Percentiles rank a stretch among this genome's conserved stretches.
Evolutionary conservation across 2,888 invertebrate genomes (phyloP).

Genomic region (Zootermopsis nevadensis): DNA sequence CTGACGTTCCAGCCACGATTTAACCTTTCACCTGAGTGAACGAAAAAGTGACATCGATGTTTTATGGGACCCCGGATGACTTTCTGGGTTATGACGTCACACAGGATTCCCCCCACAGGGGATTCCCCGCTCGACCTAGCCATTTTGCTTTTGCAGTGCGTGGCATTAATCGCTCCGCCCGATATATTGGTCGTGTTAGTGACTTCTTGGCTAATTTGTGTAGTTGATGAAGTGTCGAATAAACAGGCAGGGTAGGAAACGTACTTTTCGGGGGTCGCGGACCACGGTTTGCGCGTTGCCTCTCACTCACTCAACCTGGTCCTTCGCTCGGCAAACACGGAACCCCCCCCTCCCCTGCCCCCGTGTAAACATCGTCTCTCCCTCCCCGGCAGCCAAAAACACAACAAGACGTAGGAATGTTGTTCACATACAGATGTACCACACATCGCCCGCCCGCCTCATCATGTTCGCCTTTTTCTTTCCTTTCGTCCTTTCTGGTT

Average conservation of each 20-base stretch:
- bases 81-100: no score
- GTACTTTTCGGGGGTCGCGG: background rate
- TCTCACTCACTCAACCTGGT: constrained; percentile 1
- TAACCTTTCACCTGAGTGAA: no score
- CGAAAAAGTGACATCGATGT: no score
- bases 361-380: constrained; percentile 10
- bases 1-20: no score
- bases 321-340: background rate
- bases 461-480: background rate
- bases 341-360: background rate
- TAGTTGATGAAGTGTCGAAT: no score
- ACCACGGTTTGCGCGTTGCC: background rate
- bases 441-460: background rate
- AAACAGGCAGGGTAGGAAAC: background rate
- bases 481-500: background rate
- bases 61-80: no score
- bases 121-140: no score
- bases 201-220: no score
- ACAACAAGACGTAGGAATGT: constrained; percentile 3
- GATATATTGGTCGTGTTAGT: no score
- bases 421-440: constrained; percentile 6
- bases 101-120: no score
- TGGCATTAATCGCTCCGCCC: no score
- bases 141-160: no score
- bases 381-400: constrained; percentile 5